Evolutionary conservation across 1,140 invertebrate genomes (phyloP).

Genomic region (Aphidius gifuensis): DNA sequence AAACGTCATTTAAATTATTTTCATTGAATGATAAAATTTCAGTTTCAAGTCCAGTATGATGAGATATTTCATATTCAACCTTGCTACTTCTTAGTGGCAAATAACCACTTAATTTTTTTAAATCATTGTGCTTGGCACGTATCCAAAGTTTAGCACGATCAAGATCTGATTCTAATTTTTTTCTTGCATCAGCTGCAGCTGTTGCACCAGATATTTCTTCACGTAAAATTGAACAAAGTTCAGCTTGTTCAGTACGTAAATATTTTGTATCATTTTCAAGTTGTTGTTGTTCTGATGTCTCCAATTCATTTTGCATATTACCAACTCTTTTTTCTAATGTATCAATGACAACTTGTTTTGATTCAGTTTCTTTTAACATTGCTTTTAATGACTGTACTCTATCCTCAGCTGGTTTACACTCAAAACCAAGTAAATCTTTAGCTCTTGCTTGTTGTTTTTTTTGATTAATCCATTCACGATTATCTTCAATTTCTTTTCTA

Average conservation of each 20-base stretch:
- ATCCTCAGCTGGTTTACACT: slow-evolving; percentile 72
- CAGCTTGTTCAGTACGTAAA: slow-evolving; percentile 68
- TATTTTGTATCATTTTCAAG: slow-evolving; percentile 66
- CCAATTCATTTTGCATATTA: slow-evolving; percentile 81
- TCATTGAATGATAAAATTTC: slow-evolving; percentile 79
- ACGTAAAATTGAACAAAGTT: slow-evolving; percentile 68
- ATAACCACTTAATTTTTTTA: slow-evolving; percentile 72
- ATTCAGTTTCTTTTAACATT: slow-evolving; percentile 78
- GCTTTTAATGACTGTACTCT: slow-evolving; percentile 68
- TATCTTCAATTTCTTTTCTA: slow-evolving; percentile 69
- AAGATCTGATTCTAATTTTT: slow-evolving; percentile 73
- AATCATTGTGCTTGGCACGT: slow-evolving; percentile 69
- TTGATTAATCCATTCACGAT: slow-evolving; percentile 76
- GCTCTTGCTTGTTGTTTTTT: slow-evolving; percentile 68
- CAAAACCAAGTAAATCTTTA: slow-evolving; percentile 68
- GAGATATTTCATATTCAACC: slow-evolving; percentile 74
- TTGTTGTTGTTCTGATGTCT: slow-evolving; percentile 71
- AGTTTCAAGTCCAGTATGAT: slow-evolving; percentile 69
- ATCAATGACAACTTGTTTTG: slow-evolving; percentile 77
- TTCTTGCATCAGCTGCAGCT: slow-evolving; percentile 65
- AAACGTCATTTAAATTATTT: slow-evolving; percentile 69
- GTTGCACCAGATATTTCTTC: slow-evolving; percentile 70
- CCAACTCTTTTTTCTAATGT: slow-evolving; percentile 78
- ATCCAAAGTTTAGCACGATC: slow-evolving; percentile 78
- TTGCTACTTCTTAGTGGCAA: slow-evolving; percentile 69